Conservation (phyloP, 2,888 invertebrate species). For the Scotopteryx bipunctaria region DNA sequence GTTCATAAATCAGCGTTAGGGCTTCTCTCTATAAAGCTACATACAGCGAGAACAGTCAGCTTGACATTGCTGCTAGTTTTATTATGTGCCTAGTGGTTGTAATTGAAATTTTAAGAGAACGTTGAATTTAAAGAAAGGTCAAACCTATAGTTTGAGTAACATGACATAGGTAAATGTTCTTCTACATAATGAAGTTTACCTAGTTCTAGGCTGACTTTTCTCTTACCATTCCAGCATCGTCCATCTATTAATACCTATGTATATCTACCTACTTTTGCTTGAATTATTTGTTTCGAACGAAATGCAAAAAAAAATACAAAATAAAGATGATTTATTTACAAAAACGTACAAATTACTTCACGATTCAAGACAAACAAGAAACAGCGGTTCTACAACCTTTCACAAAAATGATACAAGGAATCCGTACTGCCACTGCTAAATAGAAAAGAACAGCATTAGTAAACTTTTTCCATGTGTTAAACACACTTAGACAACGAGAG, state of each 20-base stretch:
- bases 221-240: too few relatives aligned
- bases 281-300: background rate
- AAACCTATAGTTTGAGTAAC: too few relatives aligned
- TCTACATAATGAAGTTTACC: too few relatives aligned
- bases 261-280: background rate
- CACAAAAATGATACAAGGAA: constrained; percentile 56
- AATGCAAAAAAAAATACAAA: background rate
- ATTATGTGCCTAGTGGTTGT: too few relatives aligned
- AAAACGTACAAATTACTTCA: background rate
- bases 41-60: background rate
- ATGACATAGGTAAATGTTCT: too few relatives aligned
- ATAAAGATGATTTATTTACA: background rate
- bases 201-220: too few relatives aligned
- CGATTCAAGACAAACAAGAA: constrained; percentile 1
- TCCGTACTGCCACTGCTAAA: constrained; percentile 59
- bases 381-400: constrained; percentile 45
- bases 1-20: constrained; percentile 19
- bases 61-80: background rate
- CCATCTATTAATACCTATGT: too few relatives aligned
- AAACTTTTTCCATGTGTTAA: constrained; percentile 50
- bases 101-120: too few relatives aligned
- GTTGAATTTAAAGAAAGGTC: too few relatives aligned
- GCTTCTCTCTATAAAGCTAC: constrained; percentile 13
- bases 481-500: constrained; percentile 51
- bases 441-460: constrained; percentile 51